Conservation (phyloP, 2,888 invertebrate species). For the Apomyelois bistriatella region DNA sequence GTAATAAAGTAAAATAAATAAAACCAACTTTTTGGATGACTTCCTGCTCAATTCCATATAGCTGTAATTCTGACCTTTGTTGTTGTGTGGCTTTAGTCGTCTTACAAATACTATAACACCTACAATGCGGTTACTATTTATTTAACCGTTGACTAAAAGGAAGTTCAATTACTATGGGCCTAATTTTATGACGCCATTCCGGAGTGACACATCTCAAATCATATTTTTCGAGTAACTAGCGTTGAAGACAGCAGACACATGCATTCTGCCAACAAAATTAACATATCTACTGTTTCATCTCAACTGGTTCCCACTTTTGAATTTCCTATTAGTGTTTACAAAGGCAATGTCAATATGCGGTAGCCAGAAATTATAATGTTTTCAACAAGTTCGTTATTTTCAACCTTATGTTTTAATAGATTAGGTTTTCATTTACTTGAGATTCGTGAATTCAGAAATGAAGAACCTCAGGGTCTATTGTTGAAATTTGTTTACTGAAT, state of each 20-base stretch:
- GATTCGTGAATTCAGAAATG: conserved; percentile 44
- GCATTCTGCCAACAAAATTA: conserved; percentile 57
- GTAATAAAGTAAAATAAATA: too few relatives aligned
- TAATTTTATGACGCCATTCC: too few relatives aligned
- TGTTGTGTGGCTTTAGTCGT: too few relatives aligned
- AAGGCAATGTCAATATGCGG: conserved; percentile 72
- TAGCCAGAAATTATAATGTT: conserved; percentile 54
- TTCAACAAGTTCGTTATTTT: conserved; percentile 23
- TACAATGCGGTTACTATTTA: too few relatives aligned
- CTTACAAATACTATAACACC: too few relatives aligned
- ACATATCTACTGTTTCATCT: conserved; percentile 75
- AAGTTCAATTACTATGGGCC: too few relatives aligned
- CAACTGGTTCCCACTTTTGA: conserved; percentile 75
- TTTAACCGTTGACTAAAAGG: too few relatives aligned
- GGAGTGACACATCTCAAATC: too few relatives aligned
- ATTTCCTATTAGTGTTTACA: conserved; percentile 77
- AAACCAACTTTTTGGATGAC: too few relatives aligned
- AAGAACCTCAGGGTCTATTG: conserved; percentile 60
- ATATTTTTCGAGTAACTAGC: too few relatives aligned
- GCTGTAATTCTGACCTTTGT: too few relatives aligned
- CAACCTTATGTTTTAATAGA: conserved; percentile 24
- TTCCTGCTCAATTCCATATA: too few relatives aligned
- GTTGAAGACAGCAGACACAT: neutral
- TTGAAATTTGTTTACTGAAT: conserved; percentile 70
- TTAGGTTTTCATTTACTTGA: conserved; percentile 31